Conservation (phyloP, 2,888 invertebrate species). For the Leucophenga maculata region DNA sequence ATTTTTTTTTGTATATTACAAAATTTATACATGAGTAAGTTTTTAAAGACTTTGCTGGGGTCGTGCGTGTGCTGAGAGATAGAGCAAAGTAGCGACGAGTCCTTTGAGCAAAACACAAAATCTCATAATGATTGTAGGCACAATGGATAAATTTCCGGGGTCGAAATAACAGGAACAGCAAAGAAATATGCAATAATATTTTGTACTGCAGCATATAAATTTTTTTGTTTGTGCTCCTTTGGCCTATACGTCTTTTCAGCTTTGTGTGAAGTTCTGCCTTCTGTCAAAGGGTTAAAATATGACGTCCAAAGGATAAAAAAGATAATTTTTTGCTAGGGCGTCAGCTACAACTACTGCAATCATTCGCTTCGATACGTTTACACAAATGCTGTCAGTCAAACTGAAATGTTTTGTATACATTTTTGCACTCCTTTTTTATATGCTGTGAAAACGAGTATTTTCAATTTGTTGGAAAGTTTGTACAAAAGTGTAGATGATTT, state of each 20-base stretch:
- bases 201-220: neutral
- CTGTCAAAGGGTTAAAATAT: conserved; percentile 23
- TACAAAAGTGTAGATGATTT: too few species aligned
- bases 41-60: neutral
- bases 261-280: conserved; percentile 25
- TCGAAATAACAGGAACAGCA: neutral
- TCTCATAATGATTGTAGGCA: neutral
- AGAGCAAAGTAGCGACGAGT: neutral
- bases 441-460: too few species aligned
- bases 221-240: neutral
- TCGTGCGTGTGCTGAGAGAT: neutral
- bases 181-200: conserved; percentile 21
- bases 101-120: neutral
- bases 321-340: neutral
- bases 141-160: too few species aligned
- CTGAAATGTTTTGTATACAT: neutral
- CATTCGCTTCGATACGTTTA: neutral
- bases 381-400: conserved; percentile 15
- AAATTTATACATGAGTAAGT: neutral
- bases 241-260: conserved; percentile 4
- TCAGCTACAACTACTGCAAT: neutral
- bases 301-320: neutral
- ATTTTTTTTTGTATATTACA: too few species aligned
- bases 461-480: too few species aligned
- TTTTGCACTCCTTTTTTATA: too few species aligned